Base-by-base conservation (phyloP, 2,888 invertebrate genomes). In the Temnothorax unifasciatus region DNA sequence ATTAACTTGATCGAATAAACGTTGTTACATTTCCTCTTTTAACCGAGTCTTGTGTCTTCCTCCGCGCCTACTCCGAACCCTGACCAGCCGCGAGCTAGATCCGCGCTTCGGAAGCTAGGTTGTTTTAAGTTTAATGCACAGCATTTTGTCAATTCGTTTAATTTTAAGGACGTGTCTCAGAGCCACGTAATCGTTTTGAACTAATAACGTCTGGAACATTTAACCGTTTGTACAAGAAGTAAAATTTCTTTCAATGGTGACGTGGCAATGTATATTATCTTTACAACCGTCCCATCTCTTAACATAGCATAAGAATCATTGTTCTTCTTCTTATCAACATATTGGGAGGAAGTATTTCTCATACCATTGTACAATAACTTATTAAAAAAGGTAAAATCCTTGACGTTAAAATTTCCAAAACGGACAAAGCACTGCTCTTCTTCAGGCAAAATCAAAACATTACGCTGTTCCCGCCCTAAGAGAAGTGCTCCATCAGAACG, bases 251-350 rank as follows among this genome's bases (percentile, higher is more conserved):
- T 9, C 25, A 64, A 64, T 3, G 68, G n/a, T n/a, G 52, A 41
- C 44, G 57, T 29, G n/a, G n/a, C 68, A 77, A 77, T 77, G n/a
- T 68, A 59, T 69, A 57, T 77, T 77, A 54, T 77, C 3, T 54
- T 18, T 5, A 54, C 44, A 68, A 68, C 2, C 57, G 29, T 64
- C 13, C 41, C 57, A 44, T 77, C 34, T 64, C 9, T 77, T 77
- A 68, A 8, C 8, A 77, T 68, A 4, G 59, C 52, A 77, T 68
- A 77, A 57, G 77, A 57, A 11, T 69, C 57, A 5, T 77, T 69
- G 13, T 29, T 77, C n/a, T 68, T 64, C 68, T 77, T 77, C 1
- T 25, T n/a, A 29, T 69, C n/a, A 25, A 57, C 29, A 77, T 68
- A 77, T 44, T 64, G 41, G 1, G 15, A 64, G 29, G 52, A 54